Base-by-base conservation (phyloP, 2,888 invertebrate genomes). In the Diarsia rubi region DNA sequence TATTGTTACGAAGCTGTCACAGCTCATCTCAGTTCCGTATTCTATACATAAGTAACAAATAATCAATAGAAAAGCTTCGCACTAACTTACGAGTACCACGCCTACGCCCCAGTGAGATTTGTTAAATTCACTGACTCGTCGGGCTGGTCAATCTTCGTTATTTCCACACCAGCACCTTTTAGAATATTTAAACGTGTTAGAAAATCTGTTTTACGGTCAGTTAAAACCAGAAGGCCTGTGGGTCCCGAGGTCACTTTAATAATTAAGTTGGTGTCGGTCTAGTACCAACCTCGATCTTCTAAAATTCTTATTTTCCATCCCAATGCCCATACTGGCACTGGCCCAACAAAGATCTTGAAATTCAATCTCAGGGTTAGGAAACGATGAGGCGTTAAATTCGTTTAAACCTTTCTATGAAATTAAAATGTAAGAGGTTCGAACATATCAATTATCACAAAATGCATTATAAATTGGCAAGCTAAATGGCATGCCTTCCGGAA, bases 261-360 rank as follows among this genome's bases (percentile, higher is more conserved):
- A 75, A 83, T 78, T 69, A 70, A 81, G 42, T 69, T 70, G 45
- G 73, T 79, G 65, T 65, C 66, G 65, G 74, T 67, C 69, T 78
- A 73, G 66, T 45, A 72, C 78, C 54, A 63, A 67, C 59, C 74
- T 66, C 64, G 69, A 60, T 82, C 64, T 76, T 74, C 49, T 45
- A 21, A 78, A 80, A 73, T 83, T 77, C 75, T 79, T 79, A 76
- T 85, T 84, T 85, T 78, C 72, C 69, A 73, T 78, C 63, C 52
- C 75, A 66, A 65, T 78, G 49, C 72, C 62, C 68, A 83, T 80
- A 84, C 77, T 89, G 89, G 89, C 88, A 72, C 42, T 62, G 68
- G 67, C 75, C 89, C 89, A 89, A 86, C 79, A 79, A 88, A 89
- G 75, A 84, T 89, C 86, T 81, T 74, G 66, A 82, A 88, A 86